Base-by-base conservation (phyloP, 2,888 invertebrate genomes). In the Pachydiplax longipennis region DNA sequence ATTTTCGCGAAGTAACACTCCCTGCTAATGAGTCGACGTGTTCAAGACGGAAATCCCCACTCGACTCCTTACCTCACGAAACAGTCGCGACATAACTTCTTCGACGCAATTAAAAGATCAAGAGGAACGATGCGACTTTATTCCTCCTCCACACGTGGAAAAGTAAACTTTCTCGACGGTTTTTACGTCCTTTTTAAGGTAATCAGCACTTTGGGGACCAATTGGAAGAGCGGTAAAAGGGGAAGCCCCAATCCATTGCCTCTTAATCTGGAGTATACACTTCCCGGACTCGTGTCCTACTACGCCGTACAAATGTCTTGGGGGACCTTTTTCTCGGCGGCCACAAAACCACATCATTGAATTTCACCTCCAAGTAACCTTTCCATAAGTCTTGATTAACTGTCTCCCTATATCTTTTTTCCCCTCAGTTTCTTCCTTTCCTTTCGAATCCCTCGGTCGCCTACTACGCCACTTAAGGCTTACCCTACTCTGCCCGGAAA, bases 361-460 rank as follows among this genome's bases (percentile, higher is more conserved):
- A 87, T 87, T 87, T 87, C 87, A 65, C 87, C 87, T 87, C 87
- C 65, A 35, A 87, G 87, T 87, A 87, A 87, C 87, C 87, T 87
- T 87, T 87, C 87, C 61, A 87, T 87, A 87, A 87, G 87, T 87
- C 87, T 87, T 87, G 87, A 87, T 87, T 87, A 87, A 87, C 87
- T 61, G 87, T 87, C 87, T 87, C 61, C 37, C 87, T 37, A 25
- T 44, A 2, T 58, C 31, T 35, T 61, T 58, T 61, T 35, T 53
- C 15, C 61, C 65, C n/a, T 48, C 53, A 18, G 31, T 83, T 83
- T 44, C 31, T 58, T 44, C 22, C 83, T 58, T 58, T 44, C 22
- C 83, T 58, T 31, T 61, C 58, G 25, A 31, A 35, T 81, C 53
- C 35, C 83, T 37, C 37, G 37, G 53, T 15, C 48, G 31, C 13